Evolutionary conservation across 2,797 vertebrate genomes (phyloP).

Genomic region (Lerista edwardsae): DNA sequence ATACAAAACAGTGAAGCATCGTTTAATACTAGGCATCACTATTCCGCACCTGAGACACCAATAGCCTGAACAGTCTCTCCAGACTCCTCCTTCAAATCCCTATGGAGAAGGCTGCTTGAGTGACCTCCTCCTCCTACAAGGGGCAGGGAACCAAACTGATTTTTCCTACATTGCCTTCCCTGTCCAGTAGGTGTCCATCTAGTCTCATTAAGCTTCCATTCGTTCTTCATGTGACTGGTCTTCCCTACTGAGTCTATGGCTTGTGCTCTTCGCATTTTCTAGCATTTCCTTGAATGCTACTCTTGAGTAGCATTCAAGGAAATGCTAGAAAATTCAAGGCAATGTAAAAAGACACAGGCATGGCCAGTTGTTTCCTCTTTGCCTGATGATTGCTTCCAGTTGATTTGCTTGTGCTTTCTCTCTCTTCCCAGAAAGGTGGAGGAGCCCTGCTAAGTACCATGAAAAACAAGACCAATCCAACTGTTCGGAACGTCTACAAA

Average conservation of each 20-base stretch:
- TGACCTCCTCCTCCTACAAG: neutral
- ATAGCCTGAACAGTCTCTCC: neutral
- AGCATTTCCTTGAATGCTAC: too few relatives aligned
- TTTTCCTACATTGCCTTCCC: neutral
- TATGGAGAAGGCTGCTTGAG: neutral
- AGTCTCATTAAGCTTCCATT: neutral
- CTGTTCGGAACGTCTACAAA: conserved; percentile 77
- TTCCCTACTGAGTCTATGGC: neutral
- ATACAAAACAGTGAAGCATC: too few relatives aligned
- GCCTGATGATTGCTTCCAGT: neutral
- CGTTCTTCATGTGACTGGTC: neutral
- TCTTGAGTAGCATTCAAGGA: neutral
- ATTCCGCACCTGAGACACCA: neutral
- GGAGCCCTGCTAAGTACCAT: conserved; percentile 88
- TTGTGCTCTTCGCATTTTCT: neutral
- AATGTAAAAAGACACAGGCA: too few relatives aligned
- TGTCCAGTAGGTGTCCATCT: neutral
- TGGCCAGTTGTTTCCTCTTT: too few relatives aligned
- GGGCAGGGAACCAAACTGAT: neutral
- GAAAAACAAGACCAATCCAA: conserved; percentile 84
- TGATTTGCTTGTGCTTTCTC: neutral
- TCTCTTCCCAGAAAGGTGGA: conserved; percentile 85
- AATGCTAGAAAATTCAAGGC: too few relatives aligned
- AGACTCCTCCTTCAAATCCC: neutral
- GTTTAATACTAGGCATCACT: neutral